Conservation (phyloP, 2,113 vertebrate genomes). For the Tragelaphus buxtoni region DNA sequence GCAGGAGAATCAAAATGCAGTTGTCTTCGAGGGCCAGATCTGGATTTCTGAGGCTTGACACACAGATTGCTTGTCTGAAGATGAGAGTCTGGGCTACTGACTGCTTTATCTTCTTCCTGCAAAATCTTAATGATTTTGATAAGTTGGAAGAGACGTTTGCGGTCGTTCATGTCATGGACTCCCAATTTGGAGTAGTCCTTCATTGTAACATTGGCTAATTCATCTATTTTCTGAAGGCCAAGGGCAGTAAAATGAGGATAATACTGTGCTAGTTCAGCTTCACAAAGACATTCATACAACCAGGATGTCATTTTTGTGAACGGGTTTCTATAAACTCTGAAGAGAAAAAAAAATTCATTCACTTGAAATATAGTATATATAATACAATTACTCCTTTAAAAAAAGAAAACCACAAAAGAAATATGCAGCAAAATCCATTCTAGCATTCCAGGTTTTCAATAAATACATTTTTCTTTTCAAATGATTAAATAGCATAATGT, state of each 20-base stretch:
- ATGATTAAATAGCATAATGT: constrained; percentile 1
- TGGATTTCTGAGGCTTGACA: constrained; percentile 58
- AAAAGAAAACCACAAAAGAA: constrained; percentile 29
- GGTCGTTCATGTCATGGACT: constrained; percentile 85
- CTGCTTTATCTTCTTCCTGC: constrained; percentile 74
- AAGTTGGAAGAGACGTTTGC: constrained; percentile 88
- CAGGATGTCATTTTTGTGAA: constrained; percentile 83
- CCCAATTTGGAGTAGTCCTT: constrained; percentile 89
- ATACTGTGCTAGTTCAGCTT: constrained; percentile 88
- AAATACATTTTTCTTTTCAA: constrained; percentile 31
- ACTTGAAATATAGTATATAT: constrained; percentile 4
- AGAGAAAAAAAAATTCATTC: constrained; percentile 35
- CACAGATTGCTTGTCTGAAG: constrained; percentile 56
- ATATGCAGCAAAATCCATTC: constrained; percentile 45
- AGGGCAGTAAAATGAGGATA: constrained; percentile 86
- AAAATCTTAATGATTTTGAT: constrained; percentile 87
- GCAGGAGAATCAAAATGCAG: constrained; percentile 82
- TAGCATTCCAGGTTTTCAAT: constrained; percentile 28
- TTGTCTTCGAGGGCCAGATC: constrained; percentile 78
- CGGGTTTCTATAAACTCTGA: constrained; percentile 55
- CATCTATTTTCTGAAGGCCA: constrained; percentile 83
- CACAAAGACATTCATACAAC: constrained; percentile 89
- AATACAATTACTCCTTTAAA: constrained; percentile 28
- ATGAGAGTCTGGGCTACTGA: constrained; percentile 55
- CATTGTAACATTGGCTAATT: constrained; percentile 85